Percentiles rank a stretch among this genome's conserved stretches.
phyloP scores from a whole-genome alignment of 2,888 invertebrate genomes.

The Archaeoteleia sp. region DNA sequence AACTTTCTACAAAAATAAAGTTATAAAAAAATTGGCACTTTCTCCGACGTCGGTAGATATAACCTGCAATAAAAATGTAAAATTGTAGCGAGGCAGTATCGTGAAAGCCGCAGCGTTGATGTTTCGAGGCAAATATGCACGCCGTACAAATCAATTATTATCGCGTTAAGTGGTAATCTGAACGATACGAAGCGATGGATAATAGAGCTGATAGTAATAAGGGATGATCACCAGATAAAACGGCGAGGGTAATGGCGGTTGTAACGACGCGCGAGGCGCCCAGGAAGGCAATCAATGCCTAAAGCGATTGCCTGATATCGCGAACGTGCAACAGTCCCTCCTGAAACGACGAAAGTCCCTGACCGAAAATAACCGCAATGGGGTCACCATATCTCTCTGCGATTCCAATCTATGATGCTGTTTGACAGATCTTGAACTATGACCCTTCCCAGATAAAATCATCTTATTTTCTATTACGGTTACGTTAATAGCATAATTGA shows the following conservation, averaged over 20 bases:
- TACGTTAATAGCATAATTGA: no score
- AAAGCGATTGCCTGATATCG: constrained; percentile 48
- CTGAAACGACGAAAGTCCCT: constrained; percentile 22
- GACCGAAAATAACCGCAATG: constrained; percentile 41
- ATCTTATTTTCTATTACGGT: no score
- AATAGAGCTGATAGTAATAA: constrained; percentile 53
- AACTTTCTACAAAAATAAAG: no score
- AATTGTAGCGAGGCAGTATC: not conserved
- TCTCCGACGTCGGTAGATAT: no score
- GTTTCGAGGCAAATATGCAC: constrained; percentile 31
- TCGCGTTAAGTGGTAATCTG: constrained; percentile 53
- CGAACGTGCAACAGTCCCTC: constrained; percentile 49
- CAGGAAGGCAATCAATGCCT: constrained; percentile 52
- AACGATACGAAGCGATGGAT: constrained; percentile 53
- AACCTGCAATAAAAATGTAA: constrained; percentile 15
- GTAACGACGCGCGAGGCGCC: constrained; percentile 46
- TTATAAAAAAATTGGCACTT: no score
- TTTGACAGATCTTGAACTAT: no score
- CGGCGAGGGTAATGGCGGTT: constrained; percentile 46
- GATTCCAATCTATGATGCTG: constrained; percentile 23
- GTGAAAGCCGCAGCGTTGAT: constrained; percentile 1
- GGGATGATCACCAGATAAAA: constrained; percentile 53
- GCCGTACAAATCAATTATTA: constrained; percentile 54
- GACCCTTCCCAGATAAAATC: no score
- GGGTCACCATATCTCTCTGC: constrained; percentile 24